These are phyloP conservation scores for Zelleria hepariella DNA, from an alignment of 2,888 invertebrate species.

Conservation along the genomic window DNA sequence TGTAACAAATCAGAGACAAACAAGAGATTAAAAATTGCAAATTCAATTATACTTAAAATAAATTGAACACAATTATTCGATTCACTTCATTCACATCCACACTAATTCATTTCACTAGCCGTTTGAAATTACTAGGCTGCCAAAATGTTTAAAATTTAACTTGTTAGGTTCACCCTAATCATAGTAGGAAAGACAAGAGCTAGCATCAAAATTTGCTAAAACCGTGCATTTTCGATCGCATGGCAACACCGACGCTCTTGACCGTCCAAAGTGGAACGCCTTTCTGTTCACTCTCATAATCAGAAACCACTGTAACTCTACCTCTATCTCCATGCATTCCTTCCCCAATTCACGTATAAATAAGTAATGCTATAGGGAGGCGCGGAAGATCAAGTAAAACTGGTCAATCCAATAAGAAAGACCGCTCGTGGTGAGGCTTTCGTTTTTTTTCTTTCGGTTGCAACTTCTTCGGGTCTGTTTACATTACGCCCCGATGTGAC, in stretches of 20 bases:
- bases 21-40: no score
- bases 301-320: conserved; percentile 8
- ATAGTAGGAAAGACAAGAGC: no score
- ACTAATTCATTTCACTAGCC: no score
- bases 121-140: no score
- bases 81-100: no score
- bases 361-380: background rate
- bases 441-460: background rate
- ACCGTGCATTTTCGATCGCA: conserved; percentile 7
- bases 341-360: background rate
- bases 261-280: conserved; percentile 63
- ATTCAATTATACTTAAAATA: no score
- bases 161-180: no score
- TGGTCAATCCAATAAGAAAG: background rate
- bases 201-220: conserved; percentile 18
- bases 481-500: background rate
- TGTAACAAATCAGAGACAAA: no score
- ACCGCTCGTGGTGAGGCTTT: background rate
- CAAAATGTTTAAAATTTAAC: no score
- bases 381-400: background rate
- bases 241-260: conserved; percentile 52
- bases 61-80: no score
- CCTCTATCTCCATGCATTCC: background rate
- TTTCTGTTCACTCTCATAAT: conserved; percentile 27
- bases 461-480: background rate